Conservation (phyloP, 2,888 invertebrate genomes). For the Artemia sinica region DNA sequence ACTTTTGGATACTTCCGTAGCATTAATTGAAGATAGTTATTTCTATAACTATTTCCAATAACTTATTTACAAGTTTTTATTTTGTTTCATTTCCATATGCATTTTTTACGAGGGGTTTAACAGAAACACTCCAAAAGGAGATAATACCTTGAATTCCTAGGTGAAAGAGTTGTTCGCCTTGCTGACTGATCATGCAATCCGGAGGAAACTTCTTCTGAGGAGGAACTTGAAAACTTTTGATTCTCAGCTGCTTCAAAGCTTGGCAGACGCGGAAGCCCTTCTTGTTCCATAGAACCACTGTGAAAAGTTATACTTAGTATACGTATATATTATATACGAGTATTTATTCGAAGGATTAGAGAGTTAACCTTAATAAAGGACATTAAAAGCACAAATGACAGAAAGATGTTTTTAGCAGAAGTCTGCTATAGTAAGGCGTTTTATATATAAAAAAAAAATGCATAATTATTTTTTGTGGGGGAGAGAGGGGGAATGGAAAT, state of each 20-base stretch:
- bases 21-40: no score
- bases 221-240: slow-evolving; percentile 44
- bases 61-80: no score
- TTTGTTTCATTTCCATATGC: no score
- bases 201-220: slow-evolving; percentile 42
- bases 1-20: no score
- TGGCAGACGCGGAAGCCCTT: slow-evolving; percentile 42
- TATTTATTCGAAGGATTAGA: neutral
- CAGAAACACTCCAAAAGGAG: neutral
- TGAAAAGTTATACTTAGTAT: slow-evolving; percentile 22
- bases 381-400: neutral
- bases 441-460: neutral
- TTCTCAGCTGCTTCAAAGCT: slow-evolving; percentile 42
- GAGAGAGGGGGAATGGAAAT: no score
- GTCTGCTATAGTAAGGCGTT: neutral
- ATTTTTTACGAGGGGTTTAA: no score
- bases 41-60: no score
- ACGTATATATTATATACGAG: neutral
- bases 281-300: slow-evolving; percentile 48
- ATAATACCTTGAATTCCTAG: neutral
- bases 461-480: no score
- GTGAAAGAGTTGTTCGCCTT: neutral
- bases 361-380: neutral
- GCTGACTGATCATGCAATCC: slow-evolving; percentile 28
- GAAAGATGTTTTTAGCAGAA: neutral